Base-by-base conservation (phyloP, 2,888 invertebrate genomes). In the Hemaris fuciformis region DNA sequence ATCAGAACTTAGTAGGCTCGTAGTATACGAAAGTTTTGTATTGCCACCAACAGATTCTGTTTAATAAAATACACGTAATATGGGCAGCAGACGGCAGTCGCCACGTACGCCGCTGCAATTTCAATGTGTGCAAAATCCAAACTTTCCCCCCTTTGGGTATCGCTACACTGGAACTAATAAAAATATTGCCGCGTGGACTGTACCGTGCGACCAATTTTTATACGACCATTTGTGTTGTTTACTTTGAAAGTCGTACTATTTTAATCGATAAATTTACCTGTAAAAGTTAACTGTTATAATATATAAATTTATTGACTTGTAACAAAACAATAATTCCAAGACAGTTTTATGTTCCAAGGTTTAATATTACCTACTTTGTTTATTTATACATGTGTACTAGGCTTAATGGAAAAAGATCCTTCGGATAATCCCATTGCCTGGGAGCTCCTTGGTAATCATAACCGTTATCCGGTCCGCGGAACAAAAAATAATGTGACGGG, bases 101-200 rank as follows among this genome's bases (percentile, higher is more conserved):
- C 53, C 31, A 53, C 27, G 57, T 38, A 38, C 57, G 57, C 22
- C 2, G 22, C n/a, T 57, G 57, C 57, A 57, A 57, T 57, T 57
- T 57, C 38, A 57, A 57, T 57, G 57, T 57, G n/a, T n/a, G 22
- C 23, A 22, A n/a, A 38, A 38, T 38, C 34, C 20, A 34, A 41
- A 38, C 31, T 38, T 3, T 15, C 38, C 13, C 22, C 0, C 41
- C 59, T 23, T 48, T 59, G 48, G 57, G 62, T 68, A 72, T 72
- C 68, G 67, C 31, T 53, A 18, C 69, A 71, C 69, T 66, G 70
- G 67, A 76, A 74, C 72, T 72, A 77, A 83, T 83, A 83, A 84
- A 80, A 82, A 79, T 75, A 77, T 75, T 71, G 68, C 74, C 76
- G 75, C 71, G 79, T 81, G 80, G 75, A 72, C 62, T 60, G 62